phyloP scores from a whole-genome alignment of 2,888 invertebrate genomes.

The Acrobasis repandana region DNA sequence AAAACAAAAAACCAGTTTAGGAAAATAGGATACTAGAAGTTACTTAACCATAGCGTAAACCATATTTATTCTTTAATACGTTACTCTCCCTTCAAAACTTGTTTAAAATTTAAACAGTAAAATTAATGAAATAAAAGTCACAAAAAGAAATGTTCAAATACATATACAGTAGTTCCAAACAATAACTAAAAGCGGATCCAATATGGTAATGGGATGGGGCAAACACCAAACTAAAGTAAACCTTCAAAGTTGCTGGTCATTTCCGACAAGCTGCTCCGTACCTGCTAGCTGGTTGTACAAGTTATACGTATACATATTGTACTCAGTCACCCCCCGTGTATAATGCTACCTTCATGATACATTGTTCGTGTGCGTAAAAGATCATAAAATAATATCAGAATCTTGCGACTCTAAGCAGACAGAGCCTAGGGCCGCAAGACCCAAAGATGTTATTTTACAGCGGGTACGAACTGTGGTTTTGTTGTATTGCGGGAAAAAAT shows the following conservation, averaged over 20 bases:
- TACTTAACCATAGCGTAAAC: no score
- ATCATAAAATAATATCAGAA: no score
- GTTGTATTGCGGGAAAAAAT: no score
- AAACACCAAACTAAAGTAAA: background rate
- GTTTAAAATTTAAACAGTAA: no score
- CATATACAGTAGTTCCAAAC: background rate
- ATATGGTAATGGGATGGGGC: slow-evolving; percentile 3
- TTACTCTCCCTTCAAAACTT: no score
- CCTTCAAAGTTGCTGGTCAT: background rate
- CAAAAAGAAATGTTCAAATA: background rate
- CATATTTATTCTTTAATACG: no score
- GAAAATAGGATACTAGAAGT: no score
- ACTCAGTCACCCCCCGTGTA: background rate
- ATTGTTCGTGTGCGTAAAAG: background rate
- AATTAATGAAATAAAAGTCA: background rate
- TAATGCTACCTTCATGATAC: background rate
- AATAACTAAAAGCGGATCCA: background rate
- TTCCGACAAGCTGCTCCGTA: background rate
- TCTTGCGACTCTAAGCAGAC: no score
- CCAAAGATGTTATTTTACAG: no score
- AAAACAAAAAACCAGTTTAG: no score
- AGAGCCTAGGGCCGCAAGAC: no score
- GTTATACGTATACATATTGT: background rate
- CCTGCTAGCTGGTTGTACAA: background rate
- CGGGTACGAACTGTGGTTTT: no score